Evolutionary conservation across 2,797 vertebrate species (phyloP).

Genomic region (Thunnus albacares): DNA sequence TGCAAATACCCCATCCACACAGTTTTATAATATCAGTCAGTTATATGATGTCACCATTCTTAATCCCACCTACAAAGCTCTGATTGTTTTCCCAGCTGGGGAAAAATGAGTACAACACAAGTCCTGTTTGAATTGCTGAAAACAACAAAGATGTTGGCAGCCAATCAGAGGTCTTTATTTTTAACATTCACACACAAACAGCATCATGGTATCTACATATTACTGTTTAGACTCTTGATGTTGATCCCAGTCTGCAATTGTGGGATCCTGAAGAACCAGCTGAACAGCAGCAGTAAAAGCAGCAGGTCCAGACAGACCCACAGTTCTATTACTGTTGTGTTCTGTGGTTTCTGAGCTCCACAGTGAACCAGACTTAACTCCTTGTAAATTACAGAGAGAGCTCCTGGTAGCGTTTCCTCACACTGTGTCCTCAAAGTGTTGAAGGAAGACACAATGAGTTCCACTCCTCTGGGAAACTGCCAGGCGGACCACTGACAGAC

Average conservation of each 20-base stretch:
- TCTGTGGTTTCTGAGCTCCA: constrained; percentile 28
- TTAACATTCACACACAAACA: constrained; percentile 9
- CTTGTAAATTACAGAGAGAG: constrained; percentile 29
- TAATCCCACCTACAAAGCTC: too few relatives aligned
- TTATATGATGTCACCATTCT: not conserved
- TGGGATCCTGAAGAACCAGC: not conserved
- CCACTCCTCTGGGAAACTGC: not conserved
- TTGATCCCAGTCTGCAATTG: not conserved
- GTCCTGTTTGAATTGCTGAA: too few relatives aligned
- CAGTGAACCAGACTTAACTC: constrained; percentile 31
- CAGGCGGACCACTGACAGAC: constrained; percentile 9
- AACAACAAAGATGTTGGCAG: too few relatives aligned
- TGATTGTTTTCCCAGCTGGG: too few relatives aligned
- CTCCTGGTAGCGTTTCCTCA: not conserved
- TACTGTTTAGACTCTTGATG: not conserved
- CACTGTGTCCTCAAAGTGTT: constrained; percentile 1
- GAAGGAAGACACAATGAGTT: constrained; percentile 7
- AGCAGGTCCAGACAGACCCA: not conserved
- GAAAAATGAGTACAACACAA: too few relatives aligned
- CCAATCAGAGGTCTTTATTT: too few relatives aligned
- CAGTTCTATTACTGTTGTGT: constrained; percentile 11
- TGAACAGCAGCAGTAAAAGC: not conserved
- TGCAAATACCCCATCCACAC: too few relatives aligned
- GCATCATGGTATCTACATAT: not conserved
- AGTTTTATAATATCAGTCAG: not conserved